Base-by-base conservation (phyloP, 2,797 vertebrate genomes). In the Halcyon leucocephala region DNA sequence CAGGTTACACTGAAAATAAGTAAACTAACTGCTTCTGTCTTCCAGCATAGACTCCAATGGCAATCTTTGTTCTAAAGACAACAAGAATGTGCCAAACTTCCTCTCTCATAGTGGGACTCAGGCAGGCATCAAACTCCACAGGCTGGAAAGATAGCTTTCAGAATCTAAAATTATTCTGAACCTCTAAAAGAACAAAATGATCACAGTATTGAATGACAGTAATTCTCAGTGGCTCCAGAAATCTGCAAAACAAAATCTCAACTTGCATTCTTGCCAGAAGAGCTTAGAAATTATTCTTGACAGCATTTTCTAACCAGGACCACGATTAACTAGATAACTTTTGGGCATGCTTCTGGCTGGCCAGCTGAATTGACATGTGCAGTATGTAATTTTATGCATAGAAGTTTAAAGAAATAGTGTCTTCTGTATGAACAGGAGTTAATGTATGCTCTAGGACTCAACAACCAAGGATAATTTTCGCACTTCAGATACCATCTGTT, bases 61-160 rank as follows among this genome's bases (percentile, higher is more conserved):
- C 17, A 85, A 13, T 39, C n/a, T 62, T 91, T 74, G 21, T 46
- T 29, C 14, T 28, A 65, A 77, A 87, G 31, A 61, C 4, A 51
- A 8, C 2, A 9, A 55, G 13, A 82, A 73, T 60, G 29, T 41
- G 8, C 7, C 62, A 84, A 49, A 22, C 8, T 13, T 79, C 16
- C 10, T 9, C 7, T 88, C 41, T 64, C 5, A 9, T 4, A 48
- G 4, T 0, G 0, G 20, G 17, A 37, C 10, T 6, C 2, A 0
- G 21, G 18, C 3, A 49, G 12, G 21, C 44, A 64, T 20, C 13
- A 37, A 0, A 6, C 3, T 83, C 26, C 10, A 7, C 7, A 49
- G 17, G 3, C 12, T 54, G 6, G 20, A 77, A 44, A 77, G 25
- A 52, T 1, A 71, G 22, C 9, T 64, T 6, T 10, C 86, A 62